These are phyloP conservation scores for Triplophysa bombifrons DNA, from an alignment of 2,797 vertebrate genomes.

Conservation along the genomic window DNA sequence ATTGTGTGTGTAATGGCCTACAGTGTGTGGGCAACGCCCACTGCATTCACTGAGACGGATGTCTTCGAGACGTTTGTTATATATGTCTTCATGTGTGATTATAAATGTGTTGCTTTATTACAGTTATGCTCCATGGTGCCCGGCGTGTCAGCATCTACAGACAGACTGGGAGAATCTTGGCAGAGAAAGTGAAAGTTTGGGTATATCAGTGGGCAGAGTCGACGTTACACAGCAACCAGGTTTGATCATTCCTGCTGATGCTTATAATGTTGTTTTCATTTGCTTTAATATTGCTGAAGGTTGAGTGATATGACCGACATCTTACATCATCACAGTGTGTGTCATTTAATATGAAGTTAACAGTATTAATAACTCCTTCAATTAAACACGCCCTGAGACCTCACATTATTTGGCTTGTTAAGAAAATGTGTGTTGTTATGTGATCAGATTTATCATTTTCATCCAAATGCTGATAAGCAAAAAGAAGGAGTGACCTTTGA, in stretches of 20 bases:
- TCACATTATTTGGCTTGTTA: not conserved
- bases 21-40: not conserved
- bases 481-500: not conserved
- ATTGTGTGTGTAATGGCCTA: too few species aligned
- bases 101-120: conserved; percentile 10
- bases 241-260: conserved; percentile 50
- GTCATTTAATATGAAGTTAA: not conserved
- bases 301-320: not conserved
- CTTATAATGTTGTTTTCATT: not conserved
- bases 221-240: conserved; percentile 88
- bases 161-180: conserved; percentile 81
- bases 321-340: not conserved
- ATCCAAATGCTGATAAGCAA: not conserved
- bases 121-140: conserved; percentile 88
- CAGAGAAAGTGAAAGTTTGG: conserved; percentile 71
- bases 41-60: not conserved
- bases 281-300: not conserved
- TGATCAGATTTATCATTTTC: not conserved
- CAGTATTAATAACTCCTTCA: too few species aligned
- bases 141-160: conserved; percentile 84
- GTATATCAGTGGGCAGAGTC: conserved; percentile 80
- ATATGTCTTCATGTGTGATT: not conserved
- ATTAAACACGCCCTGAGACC: not conserved
- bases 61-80: not conserved
- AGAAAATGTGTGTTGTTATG: not conserved